Base-by-base conservation (phyloP, 1,140 invertebrate species). In the Leptoteleia sp. region DNA sequence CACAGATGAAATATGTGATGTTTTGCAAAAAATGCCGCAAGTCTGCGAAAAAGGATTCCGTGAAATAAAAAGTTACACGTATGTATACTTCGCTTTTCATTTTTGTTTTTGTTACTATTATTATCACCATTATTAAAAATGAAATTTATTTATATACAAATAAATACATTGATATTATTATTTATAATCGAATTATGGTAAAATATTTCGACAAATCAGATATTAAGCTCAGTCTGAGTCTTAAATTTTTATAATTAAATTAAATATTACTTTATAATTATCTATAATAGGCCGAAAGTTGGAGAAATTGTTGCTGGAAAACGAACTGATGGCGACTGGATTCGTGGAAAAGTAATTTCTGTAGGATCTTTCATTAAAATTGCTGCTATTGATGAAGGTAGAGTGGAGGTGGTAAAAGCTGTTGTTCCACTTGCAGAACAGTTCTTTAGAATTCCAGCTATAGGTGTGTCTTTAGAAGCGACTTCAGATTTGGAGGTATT, bases 231-330 rank as follows among this genome's bases (percentile, higher is more conserved):
- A n/a, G n/a, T n/a, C n/a, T n/a, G n/a, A n/a, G n/a, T n/a, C n/a
- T n/a, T n/a, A n/a, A n/a, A n/a, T n/a, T n/a, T n/a, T n/a, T n/a
- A n/a, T n/a, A n/a, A n/a, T n/a, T n/a, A n/a, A n/a, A n/a, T n/a
- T n/a, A n/a, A n/a, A n/a, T n/a, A n/a, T n/a, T n/a, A n/a, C n/a
- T n/a, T n/a, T n/a, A n/a, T n/a, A n/a, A n/a, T n/a, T n/a, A n/a
- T n/a, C n/a, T n/a, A n/a, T n/a, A n/a, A n/a, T n/a, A 87, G 82
- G 11, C 82, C 83, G 7, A 52, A 81, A 11, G 3, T 82, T 3
- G 82, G 75, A 15, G 84, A 87, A 9, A 54, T 83, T 1, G 57
- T 87, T 42, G 82, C 79, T 35, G 83, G 81, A 1, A 42, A 62
- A 52, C 40, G 12, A 25, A 8, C 27, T 1, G 61, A 76, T 3